These are phyloP conservation scores for Scomber colias DNA, from an alignment of 2,113 vertebrate species.

Conservation along the genomic window DNA sequence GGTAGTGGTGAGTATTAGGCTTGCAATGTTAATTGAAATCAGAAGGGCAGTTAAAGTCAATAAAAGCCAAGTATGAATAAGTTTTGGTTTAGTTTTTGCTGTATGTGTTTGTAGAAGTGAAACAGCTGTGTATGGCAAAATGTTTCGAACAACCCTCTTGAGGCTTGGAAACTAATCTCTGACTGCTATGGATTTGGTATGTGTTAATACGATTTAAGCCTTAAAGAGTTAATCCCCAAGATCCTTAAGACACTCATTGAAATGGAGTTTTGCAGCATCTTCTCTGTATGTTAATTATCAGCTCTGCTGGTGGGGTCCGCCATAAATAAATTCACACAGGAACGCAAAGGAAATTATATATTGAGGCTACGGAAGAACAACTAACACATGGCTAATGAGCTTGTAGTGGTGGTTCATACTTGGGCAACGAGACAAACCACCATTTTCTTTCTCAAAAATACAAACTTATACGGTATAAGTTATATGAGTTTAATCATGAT, in stretches of 20 bases:
- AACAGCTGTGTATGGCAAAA: constrained; percentile 51
- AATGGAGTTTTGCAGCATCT: constrained; percentile 56
- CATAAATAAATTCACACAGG: not conserved
- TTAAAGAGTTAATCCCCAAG: constrained; percentile 68
- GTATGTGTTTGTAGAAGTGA: not conserved
- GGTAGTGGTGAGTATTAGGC: no score
- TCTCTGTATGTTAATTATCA: constrained; percentile 53
- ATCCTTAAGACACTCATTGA: constrained; percentile 68
- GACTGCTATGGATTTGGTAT: constrained; percentile 68
- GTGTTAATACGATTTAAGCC: constrained; percentile 70
- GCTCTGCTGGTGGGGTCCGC: constrained; percentile 23
- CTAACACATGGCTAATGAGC: constrained; percentile 31
- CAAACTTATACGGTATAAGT: constrained; percentile 9
- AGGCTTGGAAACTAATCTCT: constrained; percentile 68
- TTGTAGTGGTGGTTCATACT: not conserved
- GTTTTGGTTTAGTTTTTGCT: constrained; percentile 15
- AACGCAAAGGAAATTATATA: constrained; percentile 13
- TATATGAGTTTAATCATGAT: constrained; percentile 7
- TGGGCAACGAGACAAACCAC: not conserved
- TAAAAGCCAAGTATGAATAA: not conserved
- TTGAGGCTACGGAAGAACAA: not conserved
- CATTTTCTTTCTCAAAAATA: not conserved
- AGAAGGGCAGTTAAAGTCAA: no score
- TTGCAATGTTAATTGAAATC: no score
- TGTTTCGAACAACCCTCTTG: constrained; percentile 46